Conservation (phyloP, 2,797 vertebrate genomes). For the Phoeniculus purpureus region DNA sequence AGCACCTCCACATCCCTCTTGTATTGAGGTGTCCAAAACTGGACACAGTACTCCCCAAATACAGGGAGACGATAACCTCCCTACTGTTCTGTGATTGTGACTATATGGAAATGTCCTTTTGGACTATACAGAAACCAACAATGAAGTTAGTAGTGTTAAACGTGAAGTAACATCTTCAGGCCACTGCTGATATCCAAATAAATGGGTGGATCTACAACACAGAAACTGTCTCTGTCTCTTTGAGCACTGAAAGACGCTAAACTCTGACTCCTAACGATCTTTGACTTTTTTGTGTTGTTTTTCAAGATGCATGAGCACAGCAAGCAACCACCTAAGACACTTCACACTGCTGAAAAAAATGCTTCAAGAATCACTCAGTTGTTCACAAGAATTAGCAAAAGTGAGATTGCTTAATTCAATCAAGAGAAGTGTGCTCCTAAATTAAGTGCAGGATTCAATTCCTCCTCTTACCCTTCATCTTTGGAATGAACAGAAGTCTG, state of each 20-base stretch:
- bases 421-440: constrained; percentile 47
- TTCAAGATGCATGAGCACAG: neutral
- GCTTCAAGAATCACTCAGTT: constrained; percentile 39
- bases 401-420: constrained; percentile 53
- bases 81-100: too few species aligned
- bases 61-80: too few species aligned
- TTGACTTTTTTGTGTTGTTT: constrained; percentile 39
- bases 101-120: neutral
- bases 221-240: neutral
- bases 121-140: neutral
- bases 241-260: neutral
- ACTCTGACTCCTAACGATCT: neutral
- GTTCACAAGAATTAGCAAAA: constrained; percentile 36
- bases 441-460: neutral
- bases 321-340: neutral
- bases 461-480: neutral
- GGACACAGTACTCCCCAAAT: too few species aligned
- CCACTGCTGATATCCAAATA: neutral
- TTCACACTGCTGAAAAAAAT: constrained; percentile 32
- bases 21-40: too few species aligned
- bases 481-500: neutral
- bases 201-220: neutral
- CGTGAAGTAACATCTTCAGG: neutral
- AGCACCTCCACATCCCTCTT: too few species aligned
- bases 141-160: neutral